Percentiles rank a stretch among this genome's conserved stretches.
Conservation (phyloP, 2,797 vertebrate genomes). For the Poecile montanus region DNA sequence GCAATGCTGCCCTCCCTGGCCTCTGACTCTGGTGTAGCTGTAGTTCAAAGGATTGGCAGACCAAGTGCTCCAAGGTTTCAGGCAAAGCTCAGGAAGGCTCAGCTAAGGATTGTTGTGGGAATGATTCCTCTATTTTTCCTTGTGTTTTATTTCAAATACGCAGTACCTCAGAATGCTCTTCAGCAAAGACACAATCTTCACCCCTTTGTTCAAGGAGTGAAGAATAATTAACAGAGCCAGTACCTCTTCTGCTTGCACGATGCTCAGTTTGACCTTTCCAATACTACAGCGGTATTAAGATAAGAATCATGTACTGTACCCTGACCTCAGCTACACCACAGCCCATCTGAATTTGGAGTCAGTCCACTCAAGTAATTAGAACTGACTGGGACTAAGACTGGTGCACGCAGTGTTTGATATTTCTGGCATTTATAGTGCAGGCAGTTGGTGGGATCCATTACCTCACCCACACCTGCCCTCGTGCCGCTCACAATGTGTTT, state of each 20-base stretch:
- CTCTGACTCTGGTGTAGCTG: background rate
- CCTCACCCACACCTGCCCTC: conserved; percentile 23
- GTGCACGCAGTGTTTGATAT: background rate
- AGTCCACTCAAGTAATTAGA: conserved; percentile 16
- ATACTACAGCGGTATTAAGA: background rate
- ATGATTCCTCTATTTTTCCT: background rate
- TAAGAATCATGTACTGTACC: conserved; percentile 24
- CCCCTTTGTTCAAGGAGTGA: background rate
- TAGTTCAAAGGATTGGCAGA: background rate
- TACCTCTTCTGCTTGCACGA: background rate
- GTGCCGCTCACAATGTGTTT: background rate
- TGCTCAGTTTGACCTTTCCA: conserved; percentile 25
- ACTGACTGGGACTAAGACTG: background rate
- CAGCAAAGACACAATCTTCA: background rate
- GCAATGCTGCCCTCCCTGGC: background rate
- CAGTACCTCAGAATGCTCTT: background rate
- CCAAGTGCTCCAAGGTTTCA: background rate
- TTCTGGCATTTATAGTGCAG: background rate
- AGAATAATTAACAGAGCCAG: conserved; percentile 2
- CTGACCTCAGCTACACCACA: background rate
- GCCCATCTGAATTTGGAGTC: conserved; percentile 3
- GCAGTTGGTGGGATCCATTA: background rate
- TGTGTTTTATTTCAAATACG: background rate
- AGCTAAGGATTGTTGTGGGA: background rate
- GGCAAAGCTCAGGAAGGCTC: background rate